Evolutionary conservation across 2,888 invertebrate genomes (phyloP).

Genomic region (Drosophila subsilvestris): DNA sequence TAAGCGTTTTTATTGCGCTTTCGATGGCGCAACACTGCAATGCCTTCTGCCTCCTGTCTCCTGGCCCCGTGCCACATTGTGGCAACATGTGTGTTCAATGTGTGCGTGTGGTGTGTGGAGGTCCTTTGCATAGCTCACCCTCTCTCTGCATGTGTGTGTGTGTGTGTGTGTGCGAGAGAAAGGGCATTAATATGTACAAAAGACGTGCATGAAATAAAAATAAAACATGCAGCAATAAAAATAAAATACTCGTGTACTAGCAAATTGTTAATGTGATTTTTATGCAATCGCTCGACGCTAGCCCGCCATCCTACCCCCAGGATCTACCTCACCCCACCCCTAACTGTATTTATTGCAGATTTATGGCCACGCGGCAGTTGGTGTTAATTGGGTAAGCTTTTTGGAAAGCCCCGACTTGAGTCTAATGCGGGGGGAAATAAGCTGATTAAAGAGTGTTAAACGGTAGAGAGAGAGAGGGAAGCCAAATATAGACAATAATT

Average conservation of each 20-base stretch:
- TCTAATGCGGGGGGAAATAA: constrained; percentile 6
- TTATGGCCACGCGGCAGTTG: constrained; percentile 66
- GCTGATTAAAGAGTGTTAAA: constrained; percentile 34
- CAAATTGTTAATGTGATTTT: constrained; percentile 81
- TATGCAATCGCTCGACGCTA: constrained; percentile 63
- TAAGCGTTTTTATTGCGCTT: constrained; percentile 79
- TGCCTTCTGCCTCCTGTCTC: constrained; percentile 15
- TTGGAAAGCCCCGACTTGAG: constrained; percentile 32
- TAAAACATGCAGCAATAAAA: constrained; percentile 80
- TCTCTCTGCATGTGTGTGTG: constrained; percentile 1
- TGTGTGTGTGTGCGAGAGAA: background rate
- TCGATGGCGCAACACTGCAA: constrained; percentile 59
- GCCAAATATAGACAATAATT: no score
- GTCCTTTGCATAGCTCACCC: constrained; percentile 60
- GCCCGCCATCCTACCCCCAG: background rate
- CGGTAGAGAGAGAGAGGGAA: no score
- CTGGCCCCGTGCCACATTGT: constrained; percentile 24
- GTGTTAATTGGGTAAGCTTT: constrained; percentile 60
- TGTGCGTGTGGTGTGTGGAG: constrained; percentile 34
- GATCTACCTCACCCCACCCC: constrained; percentile 4
- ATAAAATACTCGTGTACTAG: constrained; percentile 79
- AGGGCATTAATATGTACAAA: constrained; percentile 55
- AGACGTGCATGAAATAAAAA: constrained; percentile 73
- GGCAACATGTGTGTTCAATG: constrained; percentile 75
- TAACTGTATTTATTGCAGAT: constrained; percentile 63